Conservation (phyloP, 2,113 vertebrate genomes). For the Myrmophylax atrothorax region DNA sequence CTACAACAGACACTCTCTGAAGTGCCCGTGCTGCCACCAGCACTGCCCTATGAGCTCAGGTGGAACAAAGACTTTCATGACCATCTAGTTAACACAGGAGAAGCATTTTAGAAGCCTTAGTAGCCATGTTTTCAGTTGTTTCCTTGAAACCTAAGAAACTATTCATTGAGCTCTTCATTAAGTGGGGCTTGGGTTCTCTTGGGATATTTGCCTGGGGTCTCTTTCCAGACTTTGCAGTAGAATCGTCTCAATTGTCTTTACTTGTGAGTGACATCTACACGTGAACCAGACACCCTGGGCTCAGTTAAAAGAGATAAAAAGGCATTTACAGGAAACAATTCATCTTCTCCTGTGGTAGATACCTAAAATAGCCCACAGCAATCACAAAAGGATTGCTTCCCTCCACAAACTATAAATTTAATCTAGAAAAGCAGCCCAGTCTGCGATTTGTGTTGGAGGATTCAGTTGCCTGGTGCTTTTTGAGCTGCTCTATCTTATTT, state of each 20-base stretch:
- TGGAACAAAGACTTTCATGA: not conserved
- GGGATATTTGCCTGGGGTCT: not conserved
- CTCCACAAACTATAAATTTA: constrained; percentile 27
- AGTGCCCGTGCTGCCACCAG: not conserved
- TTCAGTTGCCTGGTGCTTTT: not conserved
- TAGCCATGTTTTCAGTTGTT: not conserved
- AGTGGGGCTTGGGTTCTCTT: not conserved
- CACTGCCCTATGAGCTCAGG: not conserved
- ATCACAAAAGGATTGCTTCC: constrained; percentile 11
- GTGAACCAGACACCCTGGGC: constrained; percentile 31
- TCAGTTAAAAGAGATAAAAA: constrained; percentile 50
- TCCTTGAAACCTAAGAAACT: not conserved
- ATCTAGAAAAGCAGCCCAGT: not conserved
- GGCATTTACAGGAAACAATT: constrained; percentile 58
- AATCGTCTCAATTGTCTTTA: not conserved
- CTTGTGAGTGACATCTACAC: constrained; percentile 40
- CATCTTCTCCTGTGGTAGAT: constrained; percentile 23
- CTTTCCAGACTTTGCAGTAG: constrained; percentile 3
- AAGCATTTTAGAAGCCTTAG: not conserved
- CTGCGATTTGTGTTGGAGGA: not conserved
- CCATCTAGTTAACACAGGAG: not conserved
- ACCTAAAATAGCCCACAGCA: constrained; percentile 40
- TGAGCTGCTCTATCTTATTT: not conserved
- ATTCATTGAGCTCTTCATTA: not conserved
- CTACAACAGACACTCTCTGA: rapidly evolving